These are phyloP conservation scores for Deladenus siricidicola DNA, from an alignment of 2,888 invertebrate genomes.

Conservation along the genomic window DNA sequence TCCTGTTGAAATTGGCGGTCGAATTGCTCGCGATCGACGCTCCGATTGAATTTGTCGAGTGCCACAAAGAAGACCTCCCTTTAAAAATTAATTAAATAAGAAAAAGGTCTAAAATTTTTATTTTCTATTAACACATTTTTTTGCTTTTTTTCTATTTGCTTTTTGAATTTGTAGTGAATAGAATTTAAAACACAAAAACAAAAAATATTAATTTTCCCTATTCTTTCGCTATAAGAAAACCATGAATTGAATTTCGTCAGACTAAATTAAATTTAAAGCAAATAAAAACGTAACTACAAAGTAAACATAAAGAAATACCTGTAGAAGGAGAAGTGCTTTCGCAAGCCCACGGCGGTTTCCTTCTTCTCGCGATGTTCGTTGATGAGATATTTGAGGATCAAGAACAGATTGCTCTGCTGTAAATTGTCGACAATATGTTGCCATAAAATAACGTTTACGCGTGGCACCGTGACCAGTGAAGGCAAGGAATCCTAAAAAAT, in stretches of 20 bases:
- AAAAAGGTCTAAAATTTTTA: not conserved
- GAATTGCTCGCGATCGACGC: constrained; percentile 41
- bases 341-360: constrained; percentile 31
- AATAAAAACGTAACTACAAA: not conserved
- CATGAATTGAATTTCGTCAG: too few relatives aligned
- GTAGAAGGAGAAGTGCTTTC: constrained; percentile 45
- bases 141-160: too few relatives aligned
- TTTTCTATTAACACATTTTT: too few relatives aligned
- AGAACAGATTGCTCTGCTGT: constrained; percentile 23
- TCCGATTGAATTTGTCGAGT: constrained; percentile 38
- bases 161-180: too few relatives aligned
- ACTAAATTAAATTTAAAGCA: not conserved
- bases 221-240: too few relatives aligned
- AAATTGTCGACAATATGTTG: constrained; percentile 16
- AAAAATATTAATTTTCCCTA: too few relatives aligned
- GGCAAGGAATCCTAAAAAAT: not conserved
- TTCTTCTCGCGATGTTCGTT: constrained; percentile 38
- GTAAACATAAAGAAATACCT: constrained; percentile 25
- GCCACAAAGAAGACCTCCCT: constrained; percentile 48
- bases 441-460: constrained; percentile 10
- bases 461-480: not conserved
- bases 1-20: constrained; percentile 38
- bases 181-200: too few relatives aligned
- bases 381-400: constrained; percentile 35
- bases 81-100: constrained; percentile 10